Evolutionary conservation across 2,113 vertebrate genomes (phyloP).

Genomic region (Cololabis saira): DNA sequence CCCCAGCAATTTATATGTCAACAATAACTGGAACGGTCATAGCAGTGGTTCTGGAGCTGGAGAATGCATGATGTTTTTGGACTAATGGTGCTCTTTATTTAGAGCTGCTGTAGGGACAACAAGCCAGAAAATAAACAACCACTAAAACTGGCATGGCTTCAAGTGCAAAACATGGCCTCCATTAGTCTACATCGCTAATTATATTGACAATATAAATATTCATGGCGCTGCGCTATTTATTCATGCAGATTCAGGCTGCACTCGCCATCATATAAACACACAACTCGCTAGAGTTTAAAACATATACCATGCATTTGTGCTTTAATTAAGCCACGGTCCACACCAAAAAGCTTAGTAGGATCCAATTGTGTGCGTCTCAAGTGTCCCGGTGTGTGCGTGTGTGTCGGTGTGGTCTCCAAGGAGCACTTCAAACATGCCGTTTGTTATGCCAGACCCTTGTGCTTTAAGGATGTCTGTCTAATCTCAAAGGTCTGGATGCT

Average conservation of each 20-base stretch:
- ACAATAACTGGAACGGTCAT: conserved; percentile 59
- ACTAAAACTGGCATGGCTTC: conserved; percentile 77
- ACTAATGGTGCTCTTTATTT: conserved; percentile 81
- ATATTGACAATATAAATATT: conserved; percentile 86
- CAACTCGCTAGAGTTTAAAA: conserved; percentile 78
- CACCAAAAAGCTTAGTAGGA: conserved; percentile 53
- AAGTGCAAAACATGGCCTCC: conserved; percentile 80
- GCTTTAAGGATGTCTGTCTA: conserved; percentile 78
- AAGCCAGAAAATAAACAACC: conserved; percentile 79
- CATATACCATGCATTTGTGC: conserved; percentile 75
- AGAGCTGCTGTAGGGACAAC: conserved; percentile 74
- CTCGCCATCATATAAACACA: conserved; percentile 73
- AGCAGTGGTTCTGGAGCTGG: conserved; percentile 36
- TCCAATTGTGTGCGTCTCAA: conserved; percentile 53
- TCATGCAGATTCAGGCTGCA: conserved; percentile 73
- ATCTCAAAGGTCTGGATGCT: conserved; percentile 78
- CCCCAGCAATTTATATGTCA: conserved; percentile 51
- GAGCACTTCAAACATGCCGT: conserved; percentile 84
- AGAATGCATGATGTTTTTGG: conserved; percentile 63
- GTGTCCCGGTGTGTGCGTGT: conserved; percentile 26
- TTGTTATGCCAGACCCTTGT: conserved; percentile 82
- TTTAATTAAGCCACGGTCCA: conserved; percentile 81
- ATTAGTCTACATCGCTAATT: conserved; percentile 83
- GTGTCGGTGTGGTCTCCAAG: conserved; percentile 66
- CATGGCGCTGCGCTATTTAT: conserved; percentile 78